These are phyloP conservation scores for Andrena bicolor DNA, from an alignment of 2,888 invertebrate genomes.

Conservation along the genomic window DNA sequence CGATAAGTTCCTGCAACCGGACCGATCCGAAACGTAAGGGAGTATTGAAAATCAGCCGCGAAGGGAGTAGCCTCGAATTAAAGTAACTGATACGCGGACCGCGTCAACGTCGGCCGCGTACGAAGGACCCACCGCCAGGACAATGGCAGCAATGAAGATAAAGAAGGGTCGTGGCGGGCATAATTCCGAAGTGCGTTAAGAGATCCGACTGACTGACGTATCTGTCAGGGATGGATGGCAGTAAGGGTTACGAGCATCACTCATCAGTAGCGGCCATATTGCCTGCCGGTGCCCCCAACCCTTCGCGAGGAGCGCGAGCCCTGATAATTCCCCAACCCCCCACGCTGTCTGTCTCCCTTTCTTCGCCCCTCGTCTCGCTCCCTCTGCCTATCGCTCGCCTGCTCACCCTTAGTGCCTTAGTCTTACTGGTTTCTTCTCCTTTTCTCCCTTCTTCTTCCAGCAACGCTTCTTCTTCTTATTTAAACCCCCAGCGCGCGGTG, in stretches of 20 bases:
- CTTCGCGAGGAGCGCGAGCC: conserved; percentile 77
- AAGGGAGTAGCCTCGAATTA: conserved; percentile 44
- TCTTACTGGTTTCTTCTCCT: conserved; percentile 78
- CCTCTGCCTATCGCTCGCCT: conserved; percentile 47
- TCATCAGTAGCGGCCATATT: conserved; percentile 85
- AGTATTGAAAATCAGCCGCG: background rate
- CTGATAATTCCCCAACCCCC: conserved; percentile 83
- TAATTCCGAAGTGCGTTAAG: conserved; percentile 78
- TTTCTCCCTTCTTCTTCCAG: conserved; percentile 79
- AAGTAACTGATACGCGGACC: conserved; percentile 41
- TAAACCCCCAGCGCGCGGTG: conserved; percentile 80
- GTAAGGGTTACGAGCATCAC: conserved; percentile 84
- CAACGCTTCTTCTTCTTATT: conserved; percentile 81
- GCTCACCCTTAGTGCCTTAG: conserved; percentile 75
- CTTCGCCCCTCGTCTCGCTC: conserved; percentile 51
- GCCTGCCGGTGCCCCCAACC: conserved; percentile 76
- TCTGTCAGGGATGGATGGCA: conserved; percentile 77
- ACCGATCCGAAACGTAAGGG: background rate
- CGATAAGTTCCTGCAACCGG: background rate
- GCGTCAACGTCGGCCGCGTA: conserved; percentile 32
- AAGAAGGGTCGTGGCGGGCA: conserved; percentile 75
- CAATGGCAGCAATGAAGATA: conserved; percentile 72
- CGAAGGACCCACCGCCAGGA: conserved; percentile 40
- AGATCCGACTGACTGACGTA: conserved; percentile 75
- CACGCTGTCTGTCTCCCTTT: conserved; percentile 62